phyloP scores from a whole-genome alignment of 92 coral and sea anemone species.

The Bergia puertoricense region DNA sequence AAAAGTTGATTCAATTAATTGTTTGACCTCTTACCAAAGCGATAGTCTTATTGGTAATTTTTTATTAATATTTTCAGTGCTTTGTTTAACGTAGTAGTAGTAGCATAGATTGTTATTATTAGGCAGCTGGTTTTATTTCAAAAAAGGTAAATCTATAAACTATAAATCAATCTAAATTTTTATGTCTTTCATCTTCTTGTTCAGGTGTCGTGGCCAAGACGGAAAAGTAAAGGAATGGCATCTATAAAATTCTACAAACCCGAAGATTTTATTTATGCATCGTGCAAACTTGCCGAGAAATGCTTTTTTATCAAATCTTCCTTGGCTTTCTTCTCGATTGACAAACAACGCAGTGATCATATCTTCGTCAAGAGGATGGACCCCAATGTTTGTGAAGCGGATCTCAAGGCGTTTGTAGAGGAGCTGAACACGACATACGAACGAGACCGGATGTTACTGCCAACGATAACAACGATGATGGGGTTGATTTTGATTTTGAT shows the following conservation, averaged over 20 bases:
- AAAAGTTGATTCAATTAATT: too few relatives aligned
- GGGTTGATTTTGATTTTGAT: neutral
- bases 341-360: neutral
- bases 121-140: too few relatives aligned
- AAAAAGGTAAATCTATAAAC: neutral
- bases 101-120: too few relatives aligned
- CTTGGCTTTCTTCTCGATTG: neutral
- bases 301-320: neutral
- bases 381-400: slow-evolving; percentile 5
- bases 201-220: slow-evolving; percentile 26
- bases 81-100: too few relatives aligned
- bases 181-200: neutral
- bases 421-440: neutral
- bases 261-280: slow-evolving; percentile 12
- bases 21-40: too few relatives aligned
- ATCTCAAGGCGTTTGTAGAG: slow-evolving; percentile 5
- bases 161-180: neutral
- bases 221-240: slow-evolving; percentile 20
- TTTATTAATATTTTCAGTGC: too few relatives aligned
- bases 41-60: too few relatives aligned
- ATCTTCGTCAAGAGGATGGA: neutral
- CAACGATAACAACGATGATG: neutral
- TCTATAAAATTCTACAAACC: neutral
- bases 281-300: slow-evolving; percentile 1
- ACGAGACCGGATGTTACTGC: neutral